Evolutionary conservation across 2,888 invertebrate genomes (phyloP).

Genomic region (Agrochola litura): DNA sequence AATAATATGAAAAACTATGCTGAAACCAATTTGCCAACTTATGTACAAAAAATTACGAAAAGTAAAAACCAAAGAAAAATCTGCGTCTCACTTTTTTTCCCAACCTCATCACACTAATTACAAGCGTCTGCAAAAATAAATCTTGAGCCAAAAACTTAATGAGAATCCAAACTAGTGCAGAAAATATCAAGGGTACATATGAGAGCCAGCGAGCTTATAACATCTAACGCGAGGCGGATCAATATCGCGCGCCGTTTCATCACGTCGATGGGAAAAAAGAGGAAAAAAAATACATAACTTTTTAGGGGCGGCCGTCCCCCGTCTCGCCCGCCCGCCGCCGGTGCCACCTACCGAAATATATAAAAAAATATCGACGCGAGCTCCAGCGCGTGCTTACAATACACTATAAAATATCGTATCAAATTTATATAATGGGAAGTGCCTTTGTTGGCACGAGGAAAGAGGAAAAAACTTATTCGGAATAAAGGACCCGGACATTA

Average conservation of each 20-base stretch:
- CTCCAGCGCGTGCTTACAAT: conserved; percentile 86
- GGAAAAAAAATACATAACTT: conserved; percentile 90
- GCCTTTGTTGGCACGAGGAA: conserved; percentile 82
- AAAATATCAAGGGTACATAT: conserved; percentile 56
- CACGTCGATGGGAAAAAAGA: conserved; percentile 89
- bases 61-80: conserved; percentile 23
- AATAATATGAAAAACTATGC: background rate
- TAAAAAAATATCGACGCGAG: conserved; percentile 82
- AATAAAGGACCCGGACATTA: conserved; percentile 77
- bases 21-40: background rate
- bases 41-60: background rate
- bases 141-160: conserved; percentile 48
- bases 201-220: conserved; percentile 58
- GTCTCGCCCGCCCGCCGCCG: conserved; percentile 66
- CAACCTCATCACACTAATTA: conserved; percentile 31
- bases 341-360: conserved; percentile 76
- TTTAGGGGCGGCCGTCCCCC: conserved; percentile 87
- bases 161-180: conserved; percentile 46
- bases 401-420: conserved; percentile 86
- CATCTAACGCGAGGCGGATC: conserved; percentile 79
- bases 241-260: conserved; percentile 88
- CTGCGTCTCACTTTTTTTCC: conserved; percentile 7
- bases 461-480: conserved; percentile 76
- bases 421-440: conserved; percentile 87
- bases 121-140: conserved; percentile 46